A percentile compares a stretch with the other conserved stretches of the same genome.
phyloP scores from a whole-genome alignment of 2,888 invertebrate genomes.

The Disparrhopalites patrizii region DNA sequence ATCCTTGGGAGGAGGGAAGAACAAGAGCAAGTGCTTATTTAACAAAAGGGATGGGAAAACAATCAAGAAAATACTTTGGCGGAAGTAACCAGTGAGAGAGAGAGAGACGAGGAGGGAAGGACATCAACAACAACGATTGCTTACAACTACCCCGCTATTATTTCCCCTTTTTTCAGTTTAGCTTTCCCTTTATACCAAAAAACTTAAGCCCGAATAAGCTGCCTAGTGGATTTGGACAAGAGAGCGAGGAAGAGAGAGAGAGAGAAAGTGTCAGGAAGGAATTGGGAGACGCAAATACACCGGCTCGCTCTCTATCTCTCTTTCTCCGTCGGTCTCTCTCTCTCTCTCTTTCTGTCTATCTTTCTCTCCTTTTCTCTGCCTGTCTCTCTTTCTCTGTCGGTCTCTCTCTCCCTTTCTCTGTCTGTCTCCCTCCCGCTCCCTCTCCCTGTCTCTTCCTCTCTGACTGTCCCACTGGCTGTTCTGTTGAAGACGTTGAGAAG shows the following conservation, averaged over 20 bases:
- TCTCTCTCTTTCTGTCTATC: too few relatives aligned
- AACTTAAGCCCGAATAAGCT: conserved; percentile 14
- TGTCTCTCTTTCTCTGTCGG: too few relatives aligned
- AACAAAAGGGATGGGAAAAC: conserved; percentile 22
- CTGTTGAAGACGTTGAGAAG: conserved; percentile 6
- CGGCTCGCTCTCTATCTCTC: too few relatives aligned
- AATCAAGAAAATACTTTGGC: conserved; percentile 11
- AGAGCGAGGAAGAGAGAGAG: conserved; percentile 3
- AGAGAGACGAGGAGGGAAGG: not conserved
- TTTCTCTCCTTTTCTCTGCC: too few relatives aligned
- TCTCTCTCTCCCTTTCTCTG: too few relatives aligned
- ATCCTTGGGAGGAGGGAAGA: conserved; percentile 11
- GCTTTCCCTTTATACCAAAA: not conserved
- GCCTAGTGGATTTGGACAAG: conserved; percentile 17
- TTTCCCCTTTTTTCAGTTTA: not conserved
- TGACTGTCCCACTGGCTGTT: too few relatives aligned
- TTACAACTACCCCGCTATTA: too few relatives aligned
- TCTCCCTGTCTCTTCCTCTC: too few relatives aligned
- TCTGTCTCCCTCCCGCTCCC: too few relatives aligned
- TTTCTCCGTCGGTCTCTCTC: too few relatives aligned
- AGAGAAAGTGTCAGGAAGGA: conserved; percentile 5
- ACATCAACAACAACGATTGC: too few relatives aligned
- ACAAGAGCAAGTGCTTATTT: conserved; percentile 20
- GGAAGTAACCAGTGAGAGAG: not conserved
- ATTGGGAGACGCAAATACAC: too few relatives aligned